Evolutionary conservation across 1,140 invertebrate genomes (phyloP).

Genomic region (Agrilus planipennis): DNA sequence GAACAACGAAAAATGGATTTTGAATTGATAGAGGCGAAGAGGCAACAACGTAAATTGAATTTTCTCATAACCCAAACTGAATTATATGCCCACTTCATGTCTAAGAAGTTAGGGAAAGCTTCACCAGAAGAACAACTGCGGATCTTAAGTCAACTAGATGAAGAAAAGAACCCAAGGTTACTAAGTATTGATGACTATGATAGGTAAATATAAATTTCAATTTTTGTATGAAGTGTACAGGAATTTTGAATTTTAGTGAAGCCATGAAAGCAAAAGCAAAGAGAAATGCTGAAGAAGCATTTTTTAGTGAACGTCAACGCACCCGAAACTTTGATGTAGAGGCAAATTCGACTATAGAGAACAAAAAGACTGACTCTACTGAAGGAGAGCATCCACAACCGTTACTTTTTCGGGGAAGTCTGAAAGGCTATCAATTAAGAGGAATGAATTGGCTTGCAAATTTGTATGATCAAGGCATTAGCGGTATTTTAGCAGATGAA

Average conservation of each 20-base stretch:
- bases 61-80: slow-evolving; percentile 96
- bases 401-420: slow-evolving; percentile 71
- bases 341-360: slow-evolving; percentile 17
- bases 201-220: slow-evolving; percentile 37
- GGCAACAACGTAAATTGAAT: slow-evolving; percentile 90
- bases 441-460: slow-evolving; percentile 97
- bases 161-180: slow-evolving; percentile 65
- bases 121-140: slow-evolving; percentile 55
- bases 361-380: slow-evolving; percentile 3
- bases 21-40: slow-evolving; percentile 89
- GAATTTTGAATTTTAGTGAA: slow-evolving; percentile 43
- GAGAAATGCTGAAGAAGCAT: slow-evolving; percentile 70
- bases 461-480: slow-evolving; percentile 86
- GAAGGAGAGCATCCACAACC: slow-evolving; percentile 65
- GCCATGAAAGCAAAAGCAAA: slow-evolving; percentile 72
- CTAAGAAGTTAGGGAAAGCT: slow-evolving; percentile 64
- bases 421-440: slow-evolving; percentile 92
- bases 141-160: slow-evolving; percentile 81
- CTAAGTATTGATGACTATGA: slow-evolving; percentile 73
- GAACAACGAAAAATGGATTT: slow-evolving; percentile 89
- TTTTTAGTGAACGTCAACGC: slow-evolving; percentile 59
- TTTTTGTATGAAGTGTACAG: slow-evolving; percentile 1
- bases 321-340: slow-evolving; percentile 48
- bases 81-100: slow-evolving; percentile 96
- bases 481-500: slow-evolving; percentile 89